Evolutionary conservation across 2,888 invertebrate species (phyloP), one percentile per base, ranked within the genome.

Genomic region (Boloria selene): DNA sequence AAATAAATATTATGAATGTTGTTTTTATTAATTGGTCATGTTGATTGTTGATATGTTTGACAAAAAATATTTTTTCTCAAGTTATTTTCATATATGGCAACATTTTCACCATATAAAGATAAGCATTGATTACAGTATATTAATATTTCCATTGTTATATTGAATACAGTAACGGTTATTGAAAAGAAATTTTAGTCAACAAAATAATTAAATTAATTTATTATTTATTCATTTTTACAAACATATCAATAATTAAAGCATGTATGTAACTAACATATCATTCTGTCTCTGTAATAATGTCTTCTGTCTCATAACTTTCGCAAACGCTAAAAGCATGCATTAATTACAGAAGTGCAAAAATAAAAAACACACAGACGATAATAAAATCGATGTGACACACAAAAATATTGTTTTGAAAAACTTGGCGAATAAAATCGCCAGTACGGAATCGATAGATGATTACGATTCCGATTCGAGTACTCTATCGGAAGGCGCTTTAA

Each of bases 371-470:
- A 70, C 81, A 7, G 88, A 90, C 68, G 86, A 88, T 58, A 74
- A 72, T 52, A 88, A 89, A 80, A 77, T 81, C 7, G 89, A 90
- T 55, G 87, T 91, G 0, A 86, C 88, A 0, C 91, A 92, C 70
- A 91, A 90, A 73, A 92, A 84, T 64, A 90, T 92, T 1, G 86
- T 91, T 1, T 75, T 92, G 2, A 92, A 92, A 75, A 92, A 91
- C 69, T 78, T 92, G 52, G 90, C 88, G 0, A 85, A 84, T 54
- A 90, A 91, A 82, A 90, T 92, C 47, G 88, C 88, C 2, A 90
- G 87, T 64, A 75, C 88, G 0, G 91, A 92, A 66, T 87, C 87
- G 0, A 67, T 90, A 38, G 31, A 38, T 16, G 90, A 90, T 56
- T 88, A 85, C 59, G 90, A 89, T 26, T 90, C 91, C 0, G 92